A percentile compares a stretch with the other conserved stretches of the same genome.
phyloP scores from a whole-genome alignment of 2,797 vertebrate genomes.

The Lacerta viridis region DNA sequence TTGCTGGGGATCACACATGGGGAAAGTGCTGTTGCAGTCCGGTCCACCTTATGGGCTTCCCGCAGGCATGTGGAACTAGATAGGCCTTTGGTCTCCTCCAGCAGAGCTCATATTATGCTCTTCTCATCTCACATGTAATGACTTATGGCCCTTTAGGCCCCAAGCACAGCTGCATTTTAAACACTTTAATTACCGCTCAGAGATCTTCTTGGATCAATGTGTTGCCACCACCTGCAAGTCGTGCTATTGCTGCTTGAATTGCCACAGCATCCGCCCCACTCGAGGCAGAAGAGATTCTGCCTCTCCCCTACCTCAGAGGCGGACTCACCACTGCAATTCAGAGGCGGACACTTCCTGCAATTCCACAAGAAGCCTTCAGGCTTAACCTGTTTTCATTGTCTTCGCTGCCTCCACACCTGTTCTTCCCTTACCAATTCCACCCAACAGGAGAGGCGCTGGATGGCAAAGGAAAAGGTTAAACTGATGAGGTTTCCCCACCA shows the following conservation, averaged over 20 bases:
- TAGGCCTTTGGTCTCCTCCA: no score
- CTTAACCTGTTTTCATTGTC: background rate
- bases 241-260: background rate
- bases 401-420: background rate
- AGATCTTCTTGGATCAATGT: background rate
- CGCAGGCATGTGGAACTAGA: no score
- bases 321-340: background rate
- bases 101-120: no score
- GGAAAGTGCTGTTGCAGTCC: no score
- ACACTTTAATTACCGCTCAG: slow-evolving; percentile 6
- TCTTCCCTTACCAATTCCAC: background rate
- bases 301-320: background rate
- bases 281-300: no score
- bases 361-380: background rate
- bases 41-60: no score
- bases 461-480: background rate
- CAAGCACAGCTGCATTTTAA: background rate
- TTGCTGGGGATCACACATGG: no score
- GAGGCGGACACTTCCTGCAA: no score
- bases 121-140: no score
- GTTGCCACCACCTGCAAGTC: background rate
- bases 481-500: background rate
- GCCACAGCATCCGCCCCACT: background rate
- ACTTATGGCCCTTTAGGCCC: background rate
- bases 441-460: background rate